Evolutionary conservation across 2,888 invertebrate genomes (phyloP), one percentile per base, ranked within the genome.

Genomic region (Augiades crinisus): DNA sequence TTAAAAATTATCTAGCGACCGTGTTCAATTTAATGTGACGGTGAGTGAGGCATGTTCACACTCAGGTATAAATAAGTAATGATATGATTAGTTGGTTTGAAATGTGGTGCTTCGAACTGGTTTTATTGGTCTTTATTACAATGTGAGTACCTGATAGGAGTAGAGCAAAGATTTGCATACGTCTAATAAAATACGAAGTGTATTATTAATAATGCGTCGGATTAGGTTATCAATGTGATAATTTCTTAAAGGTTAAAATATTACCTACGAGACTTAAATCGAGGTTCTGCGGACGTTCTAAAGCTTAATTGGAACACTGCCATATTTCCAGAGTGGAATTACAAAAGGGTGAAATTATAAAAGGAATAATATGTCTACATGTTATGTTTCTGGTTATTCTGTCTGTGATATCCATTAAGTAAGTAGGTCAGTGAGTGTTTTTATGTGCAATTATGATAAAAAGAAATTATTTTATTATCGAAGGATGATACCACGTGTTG

Each of bases 141-240:
- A 45, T 41, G 27, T n/a, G n/a, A n/a, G n/a, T 38, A 24, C 27
- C n/a, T 27, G 12, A 40, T 41, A 24, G 41, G 40, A 46, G 33
- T 19, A 49, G 10, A 36, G 44, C 36, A 19, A 44, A 31, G 38
- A 51, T 45, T 38, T 44, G 31, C 51, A 44, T 51, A 51, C 37
- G 51, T 44, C 37, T 44, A 36, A 51, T 51, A 51, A 51, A 51
- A 51, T 51, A 19, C 16, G 13, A 24, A 33, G 40, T 49, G 40
- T 40, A 49, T 49, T 40, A 49, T 49, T 22, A 31, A 47, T 36
- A 37, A 36, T 12, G 16, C 16, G 17, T 46, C 7, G 21, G 21
- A 44, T 50, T 43, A 50, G 37, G 19, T 31, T 43, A 31, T 31
- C 13, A 17, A 27, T 10, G 24, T 8, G 24, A 8, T 8, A 24